Evolutionary conservation across 2,797 vertebrate genomes (phyloP).

Genomic region (Spea hammondii): DNA sequence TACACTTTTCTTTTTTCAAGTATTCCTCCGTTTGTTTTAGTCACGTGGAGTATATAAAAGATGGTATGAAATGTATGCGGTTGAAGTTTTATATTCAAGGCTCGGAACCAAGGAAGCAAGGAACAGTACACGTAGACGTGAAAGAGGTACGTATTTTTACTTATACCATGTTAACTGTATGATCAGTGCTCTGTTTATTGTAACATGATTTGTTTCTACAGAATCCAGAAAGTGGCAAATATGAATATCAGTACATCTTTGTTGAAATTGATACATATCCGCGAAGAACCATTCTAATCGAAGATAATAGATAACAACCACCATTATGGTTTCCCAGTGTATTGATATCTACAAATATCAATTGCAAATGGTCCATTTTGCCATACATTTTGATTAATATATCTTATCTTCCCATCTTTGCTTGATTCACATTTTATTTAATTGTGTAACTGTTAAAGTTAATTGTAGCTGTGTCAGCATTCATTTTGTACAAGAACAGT

Average conservation of each 20-base stretch:
- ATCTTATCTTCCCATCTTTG: too few species aligned
- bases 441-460: too few species aligned
- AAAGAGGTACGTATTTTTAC: constrained; percentile 74
- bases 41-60: constrained; percentile 81
- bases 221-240: constrained; percentile 82
- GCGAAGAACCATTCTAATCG: constrained; percentile 82
- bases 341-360: too few species aligned
- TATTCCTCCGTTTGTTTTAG: constrained; percentile 61
- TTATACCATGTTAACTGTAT: neutral
- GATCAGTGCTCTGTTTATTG: neutral
- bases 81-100: constrained; percentile 95
- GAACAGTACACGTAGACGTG: constrained; percentile 87
- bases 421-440: too few species aligned
- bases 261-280: constrained; percentile 87
- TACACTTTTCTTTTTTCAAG: neutral
- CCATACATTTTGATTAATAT: too few species aligned
- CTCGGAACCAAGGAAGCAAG: constrained; percentile 81
- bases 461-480: too few species aligned
- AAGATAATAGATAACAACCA: constrained; percentile 80
- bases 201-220: constrained; percentile 59
- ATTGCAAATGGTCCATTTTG: too few species aligned
- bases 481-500: too few species aligned
- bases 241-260: constrained; percentile 88
- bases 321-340: too few species aligned
- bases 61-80: constrained; percentile 82